phyloP scores from a whole-genome alignment of 2,797 vertebrate species.

The Alectoris magna region DNA sequence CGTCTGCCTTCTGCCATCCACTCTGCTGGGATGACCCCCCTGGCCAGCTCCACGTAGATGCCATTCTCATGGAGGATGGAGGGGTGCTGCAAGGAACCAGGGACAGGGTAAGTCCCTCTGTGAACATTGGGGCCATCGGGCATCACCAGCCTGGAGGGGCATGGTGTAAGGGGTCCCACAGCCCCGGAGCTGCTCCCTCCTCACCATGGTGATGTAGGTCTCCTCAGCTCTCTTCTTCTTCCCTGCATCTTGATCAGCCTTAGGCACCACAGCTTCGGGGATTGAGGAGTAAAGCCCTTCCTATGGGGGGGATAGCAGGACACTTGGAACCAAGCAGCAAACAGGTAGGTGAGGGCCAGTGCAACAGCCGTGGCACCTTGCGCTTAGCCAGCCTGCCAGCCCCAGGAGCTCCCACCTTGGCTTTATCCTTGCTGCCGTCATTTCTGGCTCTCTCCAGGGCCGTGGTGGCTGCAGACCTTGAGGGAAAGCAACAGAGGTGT shows the following conservation, averaged over 20 bases:
- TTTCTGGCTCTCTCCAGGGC: slow-evolving; percentile 39
- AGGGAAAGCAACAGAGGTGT: not conserved
- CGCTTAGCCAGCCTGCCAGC: fast-evolving
- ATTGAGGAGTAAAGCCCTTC: slow-evolving; percentile 67
- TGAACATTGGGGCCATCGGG: fast-evolving
- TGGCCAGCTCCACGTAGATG: slow-evolving; percentile 42
- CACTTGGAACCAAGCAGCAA: not conserved
- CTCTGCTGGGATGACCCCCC: slow-evolving; percentile 23
- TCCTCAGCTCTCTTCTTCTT: slow-evolving; percentile 55
- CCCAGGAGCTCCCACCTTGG: slow-evolving; percentile 65
- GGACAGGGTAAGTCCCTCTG: not conserved
- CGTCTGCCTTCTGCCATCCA: slow-evolving; percentile 2
- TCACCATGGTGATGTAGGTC: slow-evolving; percentile 80
- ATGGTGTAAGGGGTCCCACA: fast-evolving
- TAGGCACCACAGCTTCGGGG: not conserved
- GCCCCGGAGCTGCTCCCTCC: not conserved
- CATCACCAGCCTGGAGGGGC: fast-evolving
- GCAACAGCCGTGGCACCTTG: fast-evolving
- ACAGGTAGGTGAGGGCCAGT: fast-evolving
- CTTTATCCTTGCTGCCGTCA: not conserved
- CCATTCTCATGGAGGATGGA: not conserved
- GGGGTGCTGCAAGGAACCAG: slow-evolving; percentile 19
- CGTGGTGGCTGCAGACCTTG: slow-evolving; percentile 17
- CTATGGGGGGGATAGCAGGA: not conserved
- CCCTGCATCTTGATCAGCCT: slow-evolving; percentile 1